Base-by-base conservation (phyloP, 2,888 invertebrate species). In the Philaethria dido region DNA sequence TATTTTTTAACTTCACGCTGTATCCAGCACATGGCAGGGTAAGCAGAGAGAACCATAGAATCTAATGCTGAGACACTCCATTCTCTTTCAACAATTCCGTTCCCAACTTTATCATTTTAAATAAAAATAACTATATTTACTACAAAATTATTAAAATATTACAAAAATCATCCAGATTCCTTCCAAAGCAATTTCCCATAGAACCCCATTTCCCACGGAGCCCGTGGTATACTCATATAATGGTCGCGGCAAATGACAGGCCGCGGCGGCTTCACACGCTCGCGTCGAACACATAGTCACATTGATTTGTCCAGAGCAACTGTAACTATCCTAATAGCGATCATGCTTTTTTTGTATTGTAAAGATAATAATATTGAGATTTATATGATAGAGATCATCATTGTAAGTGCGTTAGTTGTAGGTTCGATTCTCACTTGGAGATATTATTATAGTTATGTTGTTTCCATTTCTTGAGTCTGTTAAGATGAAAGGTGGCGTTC, bases 241-340 rank as follows among this genome's bases (percentile, higher is more conserved):
- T 73, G 72, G 70, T 72, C 72, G 74, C 70, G 74, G 78, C 78
- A 81, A 81, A 81, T 81, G 80, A 81, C 80, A 81, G 79, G 74
- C 78, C 77, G 76, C 52, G 72, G 68, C 68, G 71, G 70, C 71
- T 80, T 80, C 80, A 80, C 80, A 80, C 80, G 80, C 73, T 72
- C 75, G 72, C 71, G 62, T 62, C 66, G 44, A 44, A 22, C 18
- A 52, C 36, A 14, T 22, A 44, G 60, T 60, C 65, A 66, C 69
- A 62, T 66, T 59, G 69, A 71, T 71, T 66, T 62, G 66, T 64
- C 64, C 71, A 60, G 62, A 60, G 47, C 65, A 63, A 65, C 66
- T 66, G 62, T 70, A 69, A 62, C 64, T 66, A 52, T 54, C 55
- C 52, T 69, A 66, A 69, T 69, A 66, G 69, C 64, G 45, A 42